Evolutionary conservation across 2,888 invertebrate genomes (phyloP).

Genomic region (Aethes cnicana): DNA sequence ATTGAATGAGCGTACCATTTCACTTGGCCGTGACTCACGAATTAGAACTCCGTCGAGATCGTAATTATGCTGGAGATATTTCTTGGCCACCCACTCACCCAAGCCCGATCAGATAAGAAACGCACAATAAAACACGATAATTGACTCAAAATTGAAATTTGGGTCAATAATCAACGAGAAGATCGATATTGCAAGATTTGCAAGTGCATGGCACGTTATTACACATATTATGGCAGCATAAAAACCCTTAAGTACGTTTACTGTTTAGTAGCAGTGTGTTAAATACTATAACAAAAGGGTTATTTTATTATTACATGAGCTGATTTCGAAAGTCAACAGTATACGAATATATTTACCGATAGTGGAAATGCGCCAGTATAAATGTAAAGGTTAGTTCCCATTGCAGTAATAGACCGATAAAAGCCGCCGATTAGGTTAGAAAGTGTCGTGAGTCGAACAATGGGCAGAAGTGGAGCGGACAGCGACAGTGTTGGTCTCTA

Average conservation of each 20-base stretch:
- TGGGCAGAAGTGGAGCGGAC: constrained; percentile 60
- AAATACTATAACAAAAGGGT: no score
- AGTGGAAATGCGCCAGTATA: neutral
- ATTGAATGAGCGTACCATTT: constrained; percentile 76
- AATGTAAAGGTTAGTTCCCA: constrained; percentile 5
- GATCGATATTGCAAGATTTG: constrained; percentile 1
- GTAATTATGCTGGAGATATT: constrained; percentile 73
- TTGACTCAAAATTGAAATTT: constrained; percentile 65
- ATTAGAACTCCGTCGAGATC: constrained; percentile 75
- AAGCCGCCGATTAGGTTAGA: constrained; percentile 66
- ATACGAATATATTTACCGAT: neutral
- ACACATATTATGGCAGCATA: no score
- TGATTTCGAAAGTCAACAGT: neutral
- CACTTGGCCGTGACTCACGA: constrained; percentile 79
- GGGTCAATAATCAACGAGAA: constrained; percentile 49
- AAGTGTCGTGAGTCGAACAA: constrained; percentile 72
- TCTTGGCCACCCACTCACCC: constrained; percentile 68
- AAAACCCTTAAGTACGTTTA: no score
- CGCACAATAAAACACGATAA: constrained; percentile 58
- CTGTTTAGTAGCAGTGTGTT: no score
- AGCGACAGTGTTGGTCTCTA: constrained; percentile 57
- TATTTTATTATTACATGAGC: neutral
- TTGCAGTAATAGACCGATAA: constrained; percentile 61
- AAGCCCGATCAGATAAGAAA: constrained; percentile 51
- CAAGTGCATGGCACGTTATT: no score